Percentiles rank a stretch among this genome's conserved stretches.
These are phyloP conservation scores for Aculops lycopersici DNA, from an alignment of 1,140 invertebrate genomes.

Conservation along the genomic window DNA sequence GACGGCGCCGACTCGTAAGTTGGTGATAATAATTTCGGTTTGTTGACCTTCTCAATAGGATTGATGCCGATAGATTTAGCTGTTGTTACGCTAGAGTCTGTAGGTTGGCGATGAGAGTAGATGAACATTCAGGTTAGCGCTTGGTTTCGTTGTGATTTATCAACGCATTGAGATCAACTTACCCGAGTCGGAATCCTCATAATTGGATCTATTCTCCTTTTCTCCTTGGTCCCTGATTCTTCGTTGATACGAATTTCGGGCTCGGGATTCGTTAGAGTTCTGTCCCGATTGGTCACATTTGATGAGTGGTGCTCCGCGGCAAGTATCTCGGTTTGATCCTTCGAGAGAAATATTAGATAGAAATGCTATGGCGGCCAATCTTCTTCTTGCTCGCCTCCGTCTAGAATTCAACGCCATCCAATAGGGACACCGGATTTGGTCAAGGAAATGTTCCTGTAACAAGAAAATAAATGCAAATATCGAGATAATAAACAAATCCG, in stretches of 20 bases:
- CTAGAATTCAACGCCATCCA: slow-evolving; percentile 1
- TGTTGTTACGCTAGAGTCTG: no score
- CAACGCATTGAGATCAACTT: neutral
- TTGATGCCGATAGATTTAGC: no score
- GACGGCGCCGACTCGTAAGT: no score
- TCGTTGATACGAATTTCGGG: neutral
- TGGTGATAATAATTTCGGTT: no score
- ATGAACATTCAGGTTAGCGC: neutral
- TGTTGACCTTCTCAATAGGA: no score
- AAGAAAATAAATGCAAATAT: neutral
- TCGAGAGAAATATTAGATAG: slow-evolving; percentile 73
- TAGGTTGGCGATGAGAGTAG: no score
- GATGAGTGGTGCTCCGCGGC: slow-evolving; percentile 22
- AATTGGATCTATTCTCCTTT: neutral
- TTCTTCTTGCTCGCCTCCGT: slow-evolving; percentile 21
- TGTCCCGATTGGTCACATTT: slow-evolving; percentile 5
- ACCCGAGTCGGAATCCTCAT: neutral
- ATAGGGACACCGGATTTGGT: slow-evolving; percentile 5
- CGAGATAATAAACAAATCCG: neutral
- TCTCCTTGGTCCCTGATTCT: neutral
- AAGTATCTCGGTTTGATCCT: slow-evolving; percentile 53
- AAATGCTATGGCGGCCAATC: slow-evolving; percentile 57
- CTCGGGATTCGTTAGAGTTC: neutral
- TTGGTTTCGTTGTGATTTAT: neutral
- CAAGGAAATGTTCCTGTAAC: neutral